Conservation (phyloP, 2,888 invertebrate species). For the Sthenelais limicola region DNA sequence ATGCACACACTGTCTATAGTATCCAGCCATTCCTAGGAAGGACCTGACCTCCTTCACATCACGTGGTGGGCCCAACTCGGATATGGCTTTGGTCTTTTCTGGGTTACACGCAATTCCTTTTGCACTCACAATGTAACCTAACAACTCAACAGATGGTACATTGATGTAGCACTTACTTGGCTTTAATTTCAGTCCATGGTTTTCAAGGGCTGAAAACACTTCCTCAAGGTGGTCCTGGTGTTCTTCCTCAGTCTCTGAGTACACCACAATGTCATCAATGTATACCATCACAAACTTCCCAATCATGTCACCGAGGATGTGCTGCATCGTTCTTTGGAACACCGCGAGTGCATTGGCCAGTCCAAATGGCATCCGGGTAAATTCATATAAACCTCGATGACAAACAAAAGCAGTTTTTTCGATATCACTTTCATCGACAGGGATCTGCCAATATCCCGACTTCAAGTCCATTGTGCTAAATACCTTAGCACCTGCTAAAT, state of each 20-base stretch:
- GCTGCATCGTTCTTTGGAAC: constrained; percentile 47
- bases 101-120: constrained; percentile 47
- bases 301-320: neutral
- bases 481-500: constrained; percentile 40
- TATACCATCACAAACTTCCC: constrained; percentile 37
- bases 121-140: constrained; percentile 48
- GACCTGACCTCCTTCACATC: constrained; percentile 31
- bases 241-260: constrained; percentile 6
- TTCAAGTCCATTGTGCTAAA: constrained; percentile 52
- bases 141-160: constrained; percentile 29
- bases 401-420: constrained; percentile 49
- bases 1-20: constrained; percentile 40
- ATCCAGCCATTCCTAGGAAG: constrained; percentile 44
- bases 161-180: constrained; percentile 14
- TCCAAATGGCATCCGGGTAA: constrained; percentile 44
- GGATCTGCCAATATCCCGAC: constrained; percentile 53
- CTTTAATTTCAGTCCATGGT: constrained; percentile 12
- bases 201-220: constrained; percentile 14
- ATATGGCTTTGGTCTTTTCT: constrained; percentile 43
- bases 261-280: constrained; percentile 43
- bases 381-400: constrained; percentile 48
- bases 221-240: constrained; percentile 29
- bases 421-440: constrained; percentile 31
- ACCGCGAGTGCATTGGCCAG: constrained; percentile 39
- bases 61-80: neutral